These are phyloP conservation scores for Manis javanica DNA, from an alignment of 2,797 vertebrate species.

Conservation along the genomic window DNA sequence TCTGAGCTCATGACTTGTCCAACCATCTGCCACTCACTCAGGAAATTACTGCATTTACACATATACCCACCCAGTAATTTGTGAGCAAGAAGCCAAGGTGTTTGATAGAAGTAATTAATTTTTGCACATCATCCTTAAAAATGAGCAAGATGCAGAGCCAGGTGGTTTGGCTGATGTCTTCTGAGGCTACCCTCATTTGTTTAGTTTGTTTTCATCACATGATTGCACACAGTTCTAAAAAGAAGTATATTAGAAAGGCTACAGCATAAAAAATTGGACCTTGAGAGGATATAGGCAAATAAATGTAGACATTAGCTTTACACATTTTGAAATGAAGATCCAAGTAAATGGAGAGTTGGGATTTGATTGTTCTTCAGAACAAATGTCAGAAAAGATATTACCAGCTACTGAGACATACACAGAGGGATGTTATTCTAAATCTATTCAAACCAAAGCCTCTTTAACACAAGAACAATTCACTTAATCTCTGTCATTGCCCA, in stretches of 20 bases:
- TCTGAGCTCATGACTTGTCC: not conserved
- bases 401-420: not conserved
- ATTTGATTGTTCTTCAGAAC: conserved; percentile 41
- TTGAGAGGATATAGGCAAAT: not conserved
- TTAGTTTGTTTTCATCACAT: not conserved
- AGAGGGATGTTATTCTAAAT: conserved; percentile 43
- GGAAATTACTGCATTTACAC: conserved; percentile 12
- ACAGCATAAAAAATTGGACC: not conserved
- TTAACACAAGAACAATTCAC: conserved; percentile 37
- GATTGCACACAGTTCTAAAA: not conserved
- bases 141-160: not conserved
- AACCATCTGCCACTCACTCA: conserved; percentile 41
- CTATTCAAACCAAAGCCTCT: conserved; percentile 34
- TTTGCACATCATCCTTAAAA: conserved; percentile 69
- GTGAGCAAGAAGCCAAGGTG: conserved; percentile 77
- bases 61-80: conserved; percentile 67
- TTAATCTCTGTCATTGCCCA: conserved; percentile 54
- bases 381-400: conserved; percentile 36
- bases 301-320: conserved; percentile 21
- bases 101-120: conserved; percentile 82
- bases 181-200: not conserved
- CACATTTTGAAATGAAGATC: conserved; percentile 17
- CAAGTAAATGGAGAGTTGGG: conserved; percentile 12
- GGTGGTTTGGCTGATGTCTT: not conserved
- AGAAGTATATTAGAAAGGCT: not conserved